A percentile compares a stretch with the other conserved stretches of the same genome.
Evolutionary conservation across 2,113 vertebrate genomes (phyloP).

Genomic region (Leptobrachium ailaonicum): DNA sequence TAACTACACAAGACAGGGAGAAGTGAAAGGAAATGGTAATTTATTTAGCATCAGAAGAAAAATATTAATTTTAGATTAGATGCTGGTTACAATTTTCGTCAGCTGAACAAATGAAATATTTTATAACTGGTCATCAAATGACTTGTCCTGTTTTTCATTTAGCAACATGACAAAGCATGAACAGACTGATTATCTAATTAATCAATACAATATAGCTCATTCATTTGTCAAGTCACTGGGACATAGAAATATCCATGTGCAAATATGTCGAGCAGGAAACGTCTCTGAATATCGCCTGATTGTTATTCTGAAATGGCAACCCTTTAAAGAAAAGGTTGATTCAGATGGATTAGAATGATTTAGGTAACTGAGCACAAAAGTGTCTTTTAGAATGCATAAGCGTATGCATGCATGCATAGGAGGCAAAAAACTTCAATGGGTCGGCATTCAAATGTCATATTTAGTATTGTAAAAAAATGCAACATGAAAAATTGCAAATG

Average conservation of each 20-base stretch:
- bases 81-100: no score
- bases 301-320: constrained; percentile 9
- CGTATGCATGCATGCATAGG: constrained; percentile 1
- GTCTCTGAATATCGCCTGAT: constrained; percentile 31
- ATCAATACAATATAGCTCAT: constrained; percentile 28
- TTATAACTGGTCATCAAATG: constrained; percentile 1
- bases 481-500: neutral
- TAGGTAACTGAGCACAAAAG: constrained; percentile 23
- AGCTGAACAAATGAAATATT: constrained; percentile 7
- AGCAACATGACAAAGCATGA: constrained; percentile 34
- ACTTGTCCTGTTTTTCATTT: constrained; percentile 23
- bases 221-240: constrained; percentile 30
- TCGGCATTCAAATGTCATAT: neutral
- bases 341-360: constrained; percentile 38
- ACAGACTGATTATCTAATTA: constrained; percentile 31
- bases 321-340: constrained; percentile 22
- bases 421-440: neutral
- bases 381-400: constrained; percentile 10
- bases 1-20: no score
- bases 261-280: constrained; percentile 25
- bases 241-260: constrained; percentile 19
- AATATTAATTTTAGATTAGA: no score
- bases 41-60: no score
- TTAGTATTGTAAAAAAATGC: neutral
- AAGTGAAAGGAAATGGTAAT: no score